phyloP scores from a whole-genome alignment of 2,888 invertebrate species.

The Phyllotreta cruciferae region DNA sequence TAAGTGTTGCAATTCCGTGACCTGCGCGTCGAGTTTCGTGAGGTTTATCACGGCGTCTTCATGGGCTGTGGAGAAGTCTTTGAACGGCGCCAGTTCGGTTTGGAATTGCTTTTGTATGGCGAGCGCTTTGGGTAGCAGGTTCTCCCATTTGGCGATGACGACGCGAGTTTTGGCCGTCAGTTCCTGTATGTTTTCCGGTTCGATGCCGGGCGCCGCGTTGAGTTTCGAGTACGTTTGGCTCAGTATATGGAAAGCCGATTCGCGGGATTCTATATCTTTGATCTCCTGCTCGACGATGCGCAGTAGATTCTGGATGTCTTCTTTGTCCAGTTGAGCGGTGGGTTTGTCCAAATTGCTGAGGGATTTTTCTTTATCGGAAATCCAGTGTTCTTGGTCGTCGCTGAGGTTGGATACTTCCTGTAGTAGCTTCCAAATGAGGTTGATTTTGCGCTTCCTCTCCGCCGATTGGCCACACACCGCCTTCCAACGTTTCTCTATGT shows the following conservation, averaged over 20 bases:
- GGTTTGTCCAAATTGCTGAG: conserved; percentile 68
- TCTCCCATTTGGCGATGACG: conserved; percentile 71
- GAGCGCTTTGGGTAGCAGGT: conserved; percentile 66
- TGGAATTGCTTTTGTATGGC: conserved; percentile 66
- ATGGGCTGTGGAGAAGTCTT: conserved; percentile 75
- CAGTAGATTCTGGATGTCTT: conserved; percentile 67
- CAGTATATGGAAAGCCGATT: conserved; percentile 67
- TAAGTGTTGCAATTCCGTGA: conserved; percentile 74
- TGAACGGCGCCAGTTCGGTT: conserved; percentile 67
- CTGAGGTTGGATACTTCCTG: conserved; percentile 67
- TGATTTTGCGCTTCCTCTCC: conserved; percentile 73
- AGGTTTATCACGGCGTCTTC: conserved; percentile 74
- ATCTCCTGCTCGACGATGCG: conserved; percentile 64
- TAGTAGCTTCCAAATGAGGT: conserved; percentile 67
- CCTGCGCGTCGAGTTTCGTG: conserved; percentile 73
- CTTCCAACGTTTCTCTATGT: conserved; percentile 81
- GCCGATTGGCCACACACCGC: conserved; percentile 76
- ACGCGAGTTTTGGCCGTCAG: conserved; percentile 68
- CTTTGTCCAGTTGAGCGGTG: conserved; percentile 64
- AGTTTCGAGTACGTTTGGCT: conserved; percentile 75
- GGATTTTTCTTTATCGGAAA: conserved; percentile 69
- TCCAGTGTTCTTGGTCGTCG: conserved; percentile 67
- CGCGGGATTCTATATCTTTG: conserved; percentile 65
- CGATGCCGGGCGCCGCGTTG: conserved; percentile 71
- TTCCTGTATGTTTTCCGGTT: conserved; percentile 72